Percentiles rank a stretch among this genome's conserved stretches.
Evolutionary conservation across 1,140 invertebrate genomes (phyloP).

Genomic region (Orussus abietinus): DNA sequence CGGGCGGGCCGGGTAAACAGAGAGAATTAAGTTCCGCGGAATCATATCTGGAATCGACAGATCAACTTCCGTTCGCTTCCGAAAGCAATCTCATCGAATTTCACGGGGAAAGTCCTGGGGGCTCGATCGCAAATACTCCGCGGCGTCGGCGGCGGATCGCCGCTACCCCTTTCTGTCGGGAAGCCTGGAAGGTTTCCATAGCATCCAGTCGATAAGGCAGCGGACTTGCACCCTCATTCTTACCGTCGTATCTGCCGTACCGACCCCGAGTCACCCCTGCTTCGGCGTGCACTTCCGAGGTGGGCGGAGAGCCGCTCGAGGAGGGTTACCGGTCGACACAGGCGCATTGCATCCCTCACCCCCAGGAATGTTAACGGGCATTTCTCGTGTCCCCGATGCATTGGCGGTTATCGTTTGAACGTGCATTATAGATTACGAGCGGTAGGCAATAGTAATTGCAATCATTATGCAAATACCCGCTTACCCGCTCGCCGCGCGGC

Average conservation of each 20-base stretch:
- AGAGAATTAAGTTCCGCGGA: too few species aligned
- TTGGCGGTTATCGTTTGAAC: constrained; percentile 27
- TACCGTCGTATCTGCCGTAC: constrained; percentile 39
- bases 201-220: constrained; percentile 49
- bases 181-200: constrained; percentile 32
- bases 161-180: constrained; percentile 47
- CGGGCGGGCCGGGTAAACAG: too few species aligned
- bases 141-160: constrained; percentile 24
- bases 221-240: too few species aligned
- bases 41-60: too few species aligned
- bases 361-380: constrained; percentile 25
- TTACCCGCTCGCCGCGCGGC: too few species aligned
- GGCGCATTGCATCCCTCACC: constrained; percentile 7
- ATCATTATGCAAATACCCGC: constrained; percentile 29
- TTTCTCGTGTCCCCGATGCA: constrained; percentile 28
- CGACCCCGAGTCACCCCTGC: constrained; percentile 32
- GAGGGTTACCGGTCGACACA: too few species aligned
- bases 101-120: too few species aligned
- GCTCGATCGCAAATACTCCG: too few species aligned
- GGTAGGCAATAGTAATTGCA: constrained; percentile 29
- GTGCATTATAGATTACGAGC: constrained; percentile 27
- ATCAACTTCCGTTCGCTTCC: too few species aligned
- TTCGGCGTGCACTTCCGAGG: too few species aligned
- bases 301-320: too few species aligned
- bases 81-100: too few species aligned